Base-by-base conservation (phyloP, 2,888 invertebrate species). In the Thalpophila matura region DNA sequence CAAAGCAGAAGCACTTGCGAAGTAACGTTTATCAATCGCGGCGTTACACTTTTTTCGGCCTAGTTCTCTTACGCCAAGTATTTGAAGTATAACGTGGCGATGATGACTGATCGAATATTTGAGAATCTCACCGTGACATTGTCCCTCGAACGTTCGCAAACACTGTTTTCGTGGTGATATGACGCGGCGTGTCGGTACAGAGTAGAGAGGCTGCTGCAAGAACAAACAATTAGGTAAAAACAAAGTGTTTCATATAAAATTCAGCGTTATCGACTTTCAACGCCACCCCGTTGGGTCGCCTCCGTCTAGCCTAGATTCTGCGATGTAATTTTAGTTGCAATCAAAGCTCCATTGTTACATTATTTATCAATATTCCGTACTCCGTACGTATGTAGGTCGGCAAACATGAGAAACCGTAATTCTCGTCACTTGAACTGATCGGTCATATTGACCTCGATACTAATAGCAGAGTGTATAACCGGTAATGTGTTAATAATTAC, bases 331-430 rank as follows among this genome's bases (percentile, higher is more conserved):
- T 59, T 56, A 60, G 47, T 42, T 49, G 45, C 43, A 66, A 73
- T 73, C 55, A 60, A 56, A 60, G 31, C 47, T 59, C 47, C 22
- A 73, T 71, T 67, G 56, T 74, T 53, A 53, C 18, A 53, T 67
- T 60, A 67, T 67, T 55, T 74, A 60, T 71, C 74, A 53, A 67
- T 67, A 60, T 27, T 42, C 45, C 14, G 66, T 49, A 20, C 31
- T 37, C 18, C 37, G 14, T 22, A 35, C 37, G 42, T 49, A 67
- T 67, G 60, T 68, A 50, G 64, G 59, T 57, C 53, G 40, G 22
- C 27, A 45, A 57, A 69, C 27, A 50, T 51, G 14, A 56, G 66
- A 49, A 71, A 67, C 68, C 56, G 60, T 74, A 60, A 67, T 74
- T 74, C 43, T 61, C 55, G 42, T 56, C 59, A 73, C 60, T 73